phyloP scores from a whole-genome alignment of 1,140 invertebrate species.

The Ptiloglossa arizonensis region DNA sequence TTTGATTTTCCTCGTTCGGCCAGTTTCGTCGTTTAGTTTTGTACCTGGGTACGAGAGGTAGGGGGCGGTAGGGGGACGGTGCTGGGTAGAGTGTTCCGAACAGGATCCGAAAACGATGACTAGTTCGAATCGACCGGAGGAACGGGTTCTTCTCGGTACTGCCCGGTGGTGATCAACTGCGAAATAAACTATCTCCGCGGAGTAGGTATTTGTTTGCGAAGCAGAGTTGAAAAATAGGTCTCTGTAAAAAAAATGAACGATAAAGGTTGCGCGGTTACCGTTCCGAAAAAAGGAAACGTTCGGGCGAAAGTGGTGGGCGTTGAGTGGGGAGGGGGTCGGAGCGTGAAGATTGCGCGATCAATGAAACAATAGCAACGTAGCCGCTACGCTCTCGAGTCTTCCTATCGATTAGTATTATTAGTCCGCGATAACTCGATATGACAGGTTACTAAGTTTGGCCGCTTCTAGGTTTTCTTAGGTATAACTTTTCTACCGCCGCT shows the following conservation, averaged over 20 bases:
- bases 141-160: conserved; percentile 32
- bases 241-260: conserved; percentile 41
- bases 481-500: conserved; percentile 39
- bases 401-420: conserved; percentile 66
- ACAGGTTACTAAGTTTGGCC: conserved; percentile 72
- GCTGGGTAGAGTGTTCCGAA: too few species aligned
- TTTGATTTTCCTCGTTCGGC: background rate
- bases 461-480: conserved; percentile 68
- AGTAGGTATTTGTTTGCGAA: conserved; percentile 53
- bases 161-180: background rate
- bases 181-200: conserved; percentile 24
- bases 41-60: too few species aligned
- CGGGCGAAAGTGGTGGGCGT: background rate
- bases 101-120: conserved; percentile 30
- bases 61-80: too few species aligned
- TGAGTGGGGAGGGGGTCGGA: background rate
- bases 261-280: conserved; percentile 18
- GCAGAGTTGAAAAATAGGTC: conserved; percentile 34
- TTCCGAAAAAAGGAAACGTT: conserved; percentile 31
- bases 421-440: conserved; percentile 71
- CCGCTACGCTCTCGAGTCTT: conserved; percentile 60
- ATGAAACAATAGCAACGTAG: conserved; percentile 45
- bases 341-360: conserved; percentile 26
- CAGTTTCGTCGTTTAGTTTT: background rate
- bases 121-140: conserved; percentile 55